phyloP scores from a whole-genome alignment of 2,797 vertebrate genomes.

The Pipistrellus kuhlii region DNA sequence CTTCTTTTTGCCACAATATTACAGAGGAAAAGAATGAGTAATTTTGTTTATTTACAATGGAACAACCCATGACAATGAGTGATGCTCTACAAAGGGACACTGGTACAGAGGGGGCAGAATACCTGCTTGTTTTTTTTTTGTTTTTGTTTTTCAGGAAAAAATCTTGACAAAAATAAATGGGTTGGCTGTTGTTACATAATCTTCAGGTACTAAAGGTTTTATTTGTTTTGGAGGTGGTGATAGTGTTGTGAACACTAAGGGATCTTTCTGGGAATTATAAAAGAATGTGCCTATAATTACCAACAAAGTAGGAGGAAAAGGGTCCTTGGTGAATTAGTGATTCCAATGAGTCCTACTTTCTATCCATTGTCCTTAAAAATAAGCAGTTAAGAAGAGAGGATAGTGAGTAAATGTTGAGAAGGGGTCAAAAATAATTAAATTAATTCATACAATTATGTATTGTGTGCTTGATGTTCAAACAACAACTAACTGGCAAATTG shows the following conservation, averaged over 20 bases:
- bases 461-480: background rate
- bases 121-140: background rate
- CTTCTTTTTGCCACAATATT: background rate
- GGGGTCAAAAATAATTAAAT: background rate
- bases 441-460: background rate
- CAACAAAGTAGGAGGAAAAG: background rate
- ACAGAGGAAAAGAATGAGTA: background rate
- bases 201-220: background rate
- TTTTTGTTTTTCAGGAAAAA: background rate
- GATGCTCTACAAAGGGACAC: background rate
- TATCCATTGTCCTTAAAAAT: background rate
- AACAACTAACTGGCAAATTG: background rate
- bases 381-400: background rate
- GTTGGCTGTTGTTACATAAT: conserved; percentile 10
- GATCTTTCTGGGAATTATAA: conserved; percentile 13
- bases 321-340: background rate
- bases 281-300: background rate
- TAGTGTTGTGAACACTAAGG: conserved; percentile 25
- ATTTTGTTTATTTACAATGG: conserved; percentile 27
- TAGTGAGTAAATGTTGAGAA: background rate
- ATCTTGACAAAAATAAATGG: conserved; percentile 25
- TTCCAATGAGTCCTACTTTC: background rate
- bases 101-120: background rate
- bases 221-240: conserved; percentile 26
- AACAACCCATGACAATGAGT: conserved; percentile 29